Conservation (phyloP, 2,113 vertebrate genomes). For the Cebus imitator region DNA sequence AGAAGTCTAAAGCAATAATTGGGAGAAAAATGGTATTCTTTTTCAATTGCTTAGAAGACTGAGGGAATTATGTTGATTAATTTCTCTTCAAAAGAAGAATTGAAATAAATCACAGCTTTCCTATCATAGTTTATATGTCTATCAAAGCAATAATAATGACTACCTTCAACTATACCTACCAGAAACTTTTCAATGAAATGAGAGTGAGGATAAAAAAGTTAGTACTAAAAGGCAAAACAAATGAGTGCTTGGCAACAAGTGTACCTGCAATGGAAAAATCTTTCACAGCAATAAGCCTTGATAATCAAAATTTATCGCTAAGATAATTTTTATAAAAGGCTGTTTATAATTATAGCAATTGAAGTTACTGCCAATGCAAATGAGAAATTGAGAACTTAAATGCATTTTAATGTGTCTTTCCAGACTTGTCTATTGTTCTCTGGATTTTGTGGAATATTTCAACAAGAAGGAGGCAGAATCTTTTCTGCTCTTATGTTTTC, state of each 20-base stretch:
- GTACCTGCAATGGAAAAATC: background rate
- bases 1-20: background rate
- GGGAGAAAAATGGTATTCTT: background rate
- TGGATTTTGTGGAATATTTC: slow-evolving; percentile 26
- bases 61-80: background rate
- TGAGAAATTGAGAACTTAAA: slow-evolving; percentile 27
- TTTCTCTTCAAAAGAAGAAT: slow-evolving; percentile 8
- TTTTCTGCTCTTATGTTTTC: background rate
- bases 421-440: background rate
- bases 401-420: background rate
- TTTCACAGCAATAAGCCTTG: slow-evolving; percentile 43
- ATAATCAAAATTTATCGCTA: slow-evolving; percentile 46
- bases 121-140: background rate
- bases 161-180: background rate
- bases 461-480: background rate
- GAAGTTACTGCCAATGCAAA: slow-evolving; percentile 42
- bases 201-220: background rate
- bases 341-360: slow-evolving; percentile 27
- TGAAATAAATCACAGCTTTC: slow-evolving; percentile 40
- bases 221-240: slow-evolving; percentile 55
- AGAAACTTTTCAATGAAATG: slow-evolving; percentile 24
- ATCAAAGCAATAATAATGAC: background rate
- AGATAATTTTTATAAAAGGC: slow-evolving; percentile 35
- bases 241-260: slow-evolving; percentile 14
- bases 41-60: slow-evolving; percentile 2